phyloP scores from a whole-genome alignment of 2,797 vertebrate genomes.

The Channallabes apus region DNA sequence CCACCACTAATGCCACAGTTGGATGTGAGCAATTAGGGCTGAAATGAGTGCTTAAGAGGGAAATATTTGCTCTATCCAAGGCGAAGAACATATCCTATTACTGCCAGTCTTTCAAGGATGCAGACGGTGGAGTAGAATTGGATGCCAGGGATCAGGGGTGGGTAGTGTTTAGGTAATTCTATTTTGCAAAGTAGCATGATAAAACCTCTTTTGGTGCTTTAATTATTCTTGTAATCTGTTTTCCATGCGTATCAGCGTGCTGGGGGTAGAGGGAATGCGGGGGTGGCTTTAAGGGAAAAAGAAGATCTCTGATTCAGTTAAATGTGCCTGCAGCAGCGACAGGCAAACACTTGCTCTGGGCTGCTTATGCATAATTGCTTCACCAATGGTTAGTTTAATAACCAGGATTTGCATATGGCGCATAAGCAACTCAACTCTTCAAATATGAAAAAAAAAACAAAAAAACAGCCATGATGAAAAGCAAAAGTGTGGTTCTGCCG shows the following conservation, averaged over 20 bases:
- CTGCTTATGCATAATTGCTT: conserved; percentile 68
- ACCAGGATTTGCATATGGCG: conserved; percentile 60
- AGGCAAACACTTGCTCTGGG: conserved; percentile 64
- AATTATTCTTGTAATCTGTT: conserved; percentile 51
- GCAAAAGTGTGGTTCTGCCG: background rate
- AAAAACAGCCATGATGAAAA: background rate
- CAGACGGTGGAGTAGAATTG: conserved; percentile 37
- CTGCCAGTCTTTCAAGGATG: conserved; percentile 23
- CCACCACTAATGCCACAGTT: conserved; percentile 66
- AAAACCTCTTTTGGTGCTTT: conserved; percentile 34
- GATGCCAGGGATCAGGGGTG: background rate
- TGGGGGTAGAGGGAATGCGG: conserved; percentile 46
- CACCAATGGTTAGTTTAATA: conserved; percentile 68
- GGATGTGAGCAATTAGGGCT: conserved; percentile 63
- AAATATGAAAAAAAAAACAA: conserved; percentile 25
- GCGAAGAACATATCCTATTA: conserved; percentile 39
- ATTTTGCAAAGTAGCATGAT: conserved; percentile 32
- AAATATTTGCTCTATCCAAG: conserved; percentile 45
- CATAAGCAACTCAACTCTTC: conserved; percentile 15
- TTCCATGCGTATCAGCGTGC: conserved; percentile 43
- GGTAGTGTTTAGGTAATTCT: conserved; percentile 18
- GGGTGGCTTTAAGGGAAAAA: conserved; percentile 32
- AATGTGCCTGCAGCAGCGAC: conserved; percentile 50
- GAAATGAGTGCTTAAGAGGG: conserved; percentile 46
- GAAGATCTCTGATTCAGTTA: conserved; percentile 50